Evolutionary conservation across 2,888 invertebrate genomes (phyloP).

Genomic region (Acleris laterana): DNA sequence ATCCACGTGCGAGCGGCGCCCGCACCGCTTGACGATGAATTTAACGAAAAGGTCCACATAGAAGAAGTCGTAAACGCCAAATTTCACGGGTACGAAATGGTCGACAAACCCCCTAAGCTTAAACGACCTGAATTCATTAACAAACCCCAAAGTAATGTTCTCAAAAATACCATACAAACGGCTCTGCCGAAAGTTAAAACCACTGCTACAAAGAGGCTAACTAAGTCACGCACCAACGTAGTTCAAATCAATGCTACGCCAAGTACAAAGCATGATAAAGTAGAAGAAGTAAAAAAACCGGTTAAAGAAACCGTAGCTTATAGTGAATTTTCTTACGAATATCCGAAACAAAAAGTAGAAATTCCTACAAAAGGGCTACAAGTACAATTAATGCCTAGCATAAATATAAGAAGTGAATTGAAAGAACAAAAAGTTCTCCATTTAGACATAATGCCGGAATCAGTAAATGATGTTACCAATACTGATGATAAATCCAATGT

Average conservation of each 20-base stretch:
- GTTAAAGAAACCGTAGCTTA: constrained; percentile 60
- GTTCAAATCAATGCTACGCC: constrained; percentile 63
- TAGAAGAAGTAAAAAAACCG: constrained; percentile 52
- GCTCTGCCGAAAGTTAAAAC: constrained; percentile 44
- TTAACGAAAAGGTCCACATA: constrained; percentile 77
- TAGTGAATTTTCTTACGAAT: constrained; percentile 65
- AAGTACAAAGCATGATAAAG: constrained; percentile 48
- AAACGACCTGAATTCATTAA: constrained; percentile 42
- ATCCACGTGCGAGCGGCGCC: constrained; percentile 64
- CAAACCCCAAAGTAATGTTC: constrained; percentile 42
- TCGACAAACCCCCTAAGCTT: constrained; percentile 49
- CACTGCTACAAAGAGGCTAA: constrained; percentile 56
- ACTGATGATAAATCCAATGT: constrained; percentile 56
- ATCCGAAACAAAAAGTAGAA: constrained; percentile 54
- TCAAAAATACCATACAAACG: constrained; percentile 53
- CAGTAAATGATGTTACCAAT: constrained; percentile 43
- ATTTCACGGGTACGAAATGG: constrained; percentile 72
- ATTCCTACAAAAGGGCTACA: constrained; percentile 54
- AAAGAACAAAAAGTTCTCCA: constrained; percentile 78
- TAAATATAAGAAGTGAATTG: constrained; percentile 79
- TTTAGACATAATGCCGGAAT: constrained; percentile 75
- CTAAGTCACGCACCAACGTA: constrained; percentile 59
- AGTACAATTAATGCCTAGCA: constrained; percentile 78
- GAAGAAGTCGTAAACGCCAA: constrained; percentile 80
- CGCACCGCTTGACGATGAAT: constrained; percentile 74